phyloP scores from a whole-genome alignment of 1,140 invertebrate species.

The Nymphalis io region DNA sequence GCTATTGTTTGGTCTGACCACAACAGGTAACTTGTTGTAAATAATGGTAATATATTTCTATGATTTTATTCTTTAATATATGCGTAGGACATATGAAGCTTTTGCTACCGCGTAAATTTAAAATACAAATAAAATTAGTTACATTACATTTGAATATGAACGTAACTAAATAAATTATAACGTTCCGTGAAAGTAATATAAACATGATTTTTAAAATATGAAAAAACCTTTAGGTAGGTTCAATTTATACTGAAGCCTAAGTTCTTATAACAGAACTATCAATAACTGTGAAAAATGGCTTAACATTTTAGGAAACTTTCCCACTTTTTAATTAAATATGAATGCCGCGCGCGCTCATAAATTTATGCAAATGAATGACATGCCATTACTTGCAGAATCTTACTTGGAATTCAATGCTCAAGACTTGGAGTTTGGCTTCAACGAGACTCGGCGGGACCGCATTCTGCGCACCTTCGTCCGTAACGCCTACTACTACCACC shows the following conservation, averaged over 20 bases:
- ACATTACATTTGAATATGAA: too few relatives aligned
- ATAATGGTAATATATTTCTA: conserved; percentile 1
- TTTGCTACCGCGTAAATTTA: too few relatives aligned
- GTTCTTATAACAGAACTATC: background rate
- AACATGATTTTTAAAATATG: too few relatives aligned
- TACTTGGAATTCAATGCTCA: conserved; percentile 89
- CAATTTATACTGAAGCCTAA: background rate
- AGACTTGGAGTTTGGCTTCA: conserved; percentile 91
- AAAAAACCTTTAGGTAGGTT: too few relatives aligned
- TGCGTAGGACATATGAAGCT: too few relatives aligned
- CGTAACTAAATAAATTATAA: too few relatives aligned
- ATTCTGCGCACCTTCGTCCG: conserved; percentile 93
- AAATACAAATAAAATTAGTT: too few relatives aligned
- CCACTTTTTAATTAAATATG: conserved; percentile 57
- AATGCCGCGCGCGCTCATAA: conserved; percentile 53
- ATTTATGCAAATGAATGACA: conserved; percentile 71
- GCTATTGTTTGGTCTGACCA: conserved; percentile 88
- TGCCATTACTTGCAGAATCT: conserved; percentile 82
- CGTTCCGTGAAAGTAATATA: too few relatives aligned
- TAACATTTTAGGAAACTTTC: conserved; percentile 32
- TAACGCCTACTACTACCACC: conserved; percentile 93
- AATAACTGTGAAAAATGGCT: conserved; percentile 1
- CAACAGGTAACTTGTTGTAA: conserved; percentile 70
- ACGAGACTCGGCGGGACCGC: conserved; percentile 90
- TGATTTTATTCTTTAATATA: background rate